Evolutionary conservation across 2,888 invertebrate genomes (phyloP).

Genomic region (Syritta pipiens): DNA sequence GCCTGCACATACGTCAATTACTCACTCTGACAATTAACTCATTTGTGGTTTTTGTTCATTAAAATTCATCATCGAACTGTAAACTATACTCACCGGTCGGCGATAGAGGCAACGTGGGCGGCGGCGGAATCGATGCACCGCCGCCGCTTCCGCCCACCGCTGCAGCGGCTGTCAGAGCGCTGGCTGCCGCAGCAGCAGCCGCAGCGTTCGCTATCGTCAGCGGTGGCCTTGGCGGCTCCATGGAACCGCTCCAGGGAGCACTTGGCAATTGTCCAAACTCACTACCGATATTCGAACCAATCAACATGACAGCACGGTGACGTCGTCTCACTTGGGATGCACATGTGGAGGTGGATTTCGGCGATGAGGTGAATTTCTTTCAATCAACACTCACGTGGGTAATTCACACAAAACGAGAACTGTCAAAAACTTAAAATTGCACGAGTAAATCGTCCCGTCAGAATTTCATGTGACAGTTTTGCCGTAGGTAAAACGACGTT

Average conservation of each 20-base stretch:
- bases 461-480: conserved; percentile 37
- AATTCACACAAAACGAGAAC: no score
- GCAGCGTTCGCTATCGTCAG: conserved; percentile 45
- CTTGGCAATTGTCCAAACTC: conserved; percentile 74
- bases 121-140: conserved; percentile 78
- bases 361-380: no score
- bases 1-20: conserved; percentile 3
- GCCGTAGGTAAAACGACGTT: conserved; percentile 65
- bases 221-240: conserved; percentile 73
- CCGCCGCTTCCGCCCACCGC: conserved; percentile 66
- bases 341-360: conserved; percentile 43
- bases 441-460: not conserved
- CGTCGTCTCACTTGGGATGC: conserved; percentile 35
- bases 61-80: no score
- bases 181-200: conserved; percentile 13
- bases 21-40: conserved; percentile 11
- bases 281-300: conserved; percentile 74
- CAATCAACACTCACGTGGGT: no score
- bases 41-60: not conserved
- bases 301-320: conserved; percentile 73
- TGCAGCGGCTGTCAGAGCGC: conserved; percentile 49
- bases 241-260: conserved; percentile 74
- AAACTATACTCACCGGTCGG: conserved; percentile 81
- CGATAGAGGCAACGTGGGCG: conserved; percentile 82
- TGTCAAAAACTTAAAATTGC: conserved; percentile 32